Conservation (phyloP, 2,797 vertebrate genomes). For the Coreius guichenoti region DNA sequence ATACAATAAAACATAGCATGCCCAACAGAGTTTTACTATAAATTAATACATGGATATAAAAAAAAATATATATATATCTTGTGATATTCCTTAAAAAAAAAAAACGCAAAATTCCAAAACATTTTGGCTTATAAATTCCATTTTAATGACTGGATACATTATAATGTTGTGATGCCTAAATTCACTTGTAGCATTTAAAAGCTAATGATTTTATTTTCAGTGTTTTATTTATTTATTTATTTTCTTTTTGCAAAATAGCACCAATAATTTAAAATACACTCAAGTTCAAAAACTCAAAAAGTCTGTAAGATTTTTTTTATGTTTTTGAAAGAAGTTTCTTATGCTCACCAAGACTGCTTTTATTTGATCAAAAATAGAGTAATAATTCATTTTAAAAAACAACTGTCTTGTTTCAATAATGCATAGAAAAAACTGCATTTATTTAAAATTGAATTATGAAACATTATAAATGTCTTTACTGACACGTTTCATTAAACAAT, state of each 20-base stretch:
- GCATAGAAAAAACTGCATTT: not conserved
- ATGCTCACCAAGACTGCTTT: not conserved
- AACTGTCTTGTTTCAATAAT: not conserved
- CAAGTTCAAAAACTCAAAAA: not conserved
- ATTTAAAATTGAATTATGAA: not conserved
- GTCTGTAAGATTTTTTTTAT: not conserved
- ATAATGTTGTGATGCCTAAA: not conserved
- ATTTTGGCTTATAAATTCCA: no score
- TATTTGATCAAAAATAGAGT: no score
- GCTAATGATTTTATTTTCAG: no score
- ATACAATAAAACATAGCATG: not conserved
- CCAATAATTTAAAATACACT: not conserved
- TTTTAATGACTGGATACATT: not conserved
- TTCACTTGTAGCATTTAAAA: not conserved
- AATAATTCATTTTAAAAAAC: no score
- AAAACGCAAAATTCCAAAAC: no score
- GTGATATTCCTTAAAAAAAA: no score
- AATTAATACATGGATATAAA: not conserved
- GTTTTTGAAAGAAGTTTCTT: not conserved
- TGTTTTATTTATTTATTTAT: no score
- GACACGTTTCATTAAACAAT: not conserved
- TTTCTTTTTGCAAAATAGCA: not conserved
- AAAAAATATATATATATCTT: no score
- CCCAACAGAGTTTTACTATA: not conserved
- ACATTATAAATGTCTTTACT: not conserved